phyloP scores from a whole-genome alignment of 2,113 vertebrate species.

The Lates calcarifer region DNA sequence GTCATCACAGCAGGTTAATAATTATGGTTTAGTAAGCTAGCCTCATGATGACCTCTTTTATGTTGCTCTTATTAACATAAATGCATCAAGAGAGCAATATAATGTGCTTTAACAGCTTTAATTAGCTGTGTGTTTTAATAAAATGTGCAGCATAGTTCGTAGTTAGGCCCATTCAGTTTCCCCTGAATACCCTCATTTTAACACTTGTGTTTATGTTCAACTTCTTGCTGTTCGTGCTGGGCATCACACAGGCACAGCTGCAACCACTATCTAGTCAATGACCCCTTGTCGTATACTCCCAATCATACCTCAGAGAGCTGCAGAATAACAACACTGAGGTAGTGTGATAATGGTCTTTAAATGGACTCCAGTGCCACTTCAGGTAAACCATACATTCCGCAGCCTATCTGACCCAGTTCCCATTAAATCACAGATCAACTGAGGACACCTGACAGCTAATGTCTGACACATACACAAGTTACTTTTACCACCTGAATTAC shows the following conservation, averaged over 20 bases:
- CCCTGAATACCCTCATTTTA: not conserved
- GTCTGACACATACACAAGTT: not conserved
- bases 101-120: constrained; percentile 3
- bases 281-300: constrained; percentile 7
- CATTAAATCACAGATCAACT: not conserved
- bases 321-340: not conserved
- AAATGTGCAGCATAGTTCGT: not conserved
- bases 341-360: not conserved
- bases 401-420: not conserved
- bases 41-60: constrained; percentile 14
- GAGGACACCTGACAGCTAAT: not conserved
- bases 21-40: constrained; percentile 3
- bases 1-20: constrained; percentile 42
- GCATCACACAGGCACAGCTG: constrained; percentile 7
- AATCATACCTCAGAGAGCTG: not conserved
- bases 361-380: not conserved
- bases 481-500: not conserved
- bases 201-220: not conserved
- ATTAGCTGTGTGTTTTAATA: not conserved
- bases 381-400: not conserved
- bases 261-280: constrained; percentile 3
- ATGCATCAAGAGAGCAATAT: not conserved
- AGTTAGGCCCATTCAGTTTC: not conserved
- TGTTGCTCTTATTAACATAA: not conserved
- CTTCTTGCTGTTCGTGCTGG: not conserved